phyloP scores from a whole-genome alignment of 2,797 vertebrate species.

The Streptopelia turtur region DNA sequence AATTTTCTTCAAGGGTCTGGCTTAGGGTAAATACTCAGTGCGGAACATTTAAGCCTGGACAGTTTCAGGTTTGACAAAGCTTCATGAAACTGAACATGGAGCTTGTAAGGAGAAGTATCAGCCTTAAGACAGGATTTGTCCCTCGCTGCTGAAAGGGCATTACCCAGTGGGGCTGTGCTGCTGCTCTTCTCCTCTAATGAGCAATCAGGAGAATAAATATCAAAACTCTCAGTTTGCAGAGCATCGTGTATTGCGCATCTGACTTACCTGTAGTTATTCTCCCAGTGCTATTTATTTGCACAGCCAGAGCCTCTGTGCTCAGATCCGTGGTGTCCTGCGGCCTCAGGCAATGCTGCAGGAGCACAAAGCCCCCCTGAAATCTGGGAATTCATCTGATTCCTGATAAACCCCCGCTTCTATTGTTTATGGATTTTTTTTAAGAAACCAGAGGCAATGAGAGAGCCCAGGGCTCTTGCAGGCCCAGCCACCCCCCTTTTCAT shows the following conservation, averaged over 20 bases:
- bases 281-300: neutral
- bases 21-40: neutral
- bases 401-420: neutral
- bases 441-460: neutral
- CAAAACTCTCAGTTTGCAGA: neutral
- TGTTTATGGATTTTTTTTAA: neutral
- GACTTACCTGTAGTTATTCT: neutral
- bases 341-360: neutral
- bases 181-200: neutral
- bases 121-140: neutral
- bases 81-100: neutral
- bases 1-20: neutral
- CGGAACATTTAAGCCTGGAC: neutral
- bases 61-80: neutral
- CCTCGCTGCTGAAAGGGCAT: neutral
- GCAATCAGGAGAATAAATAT: neutral
- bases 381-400: neutral
- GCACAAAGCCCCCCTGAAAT: neutral
- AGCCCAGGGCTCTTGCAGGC: neutral
- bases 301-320: neutral
- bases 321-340: neutral
- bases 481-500: neutral
- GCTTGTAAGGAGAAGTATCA: neutral
- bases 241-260: rapidly evolving
- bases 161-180: neutral